Evolutionary conservation across 2,113 vertebrate genomes (phyloP), one percentile per base, ranked within the genome.

Genomic region (Sus scrofa): DNA sequence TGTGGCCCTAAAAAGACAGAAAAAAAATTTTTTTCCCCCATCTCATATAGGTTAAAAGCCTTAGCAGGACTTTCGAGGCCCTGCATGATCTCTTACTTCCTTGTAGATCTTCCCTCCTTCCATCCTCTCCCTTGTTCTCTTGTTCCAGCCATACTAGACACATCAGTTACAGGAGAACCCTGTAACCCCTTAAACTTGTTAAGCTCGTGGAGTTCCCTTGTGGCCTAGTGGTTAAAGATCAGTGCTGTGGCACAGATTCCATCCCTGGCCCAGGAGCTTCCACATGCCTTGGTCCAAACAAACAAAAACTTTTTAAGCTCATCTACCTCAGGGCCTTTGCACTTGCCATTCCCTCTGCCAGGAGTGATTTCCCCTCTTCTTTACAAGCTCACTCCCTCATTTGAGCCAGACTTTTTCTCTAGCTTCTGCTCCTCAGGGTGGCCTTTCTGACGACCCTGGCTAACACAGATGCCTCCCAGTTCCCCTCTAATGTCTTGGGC

Each of bases 311-410:
- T 39, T 16, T 68, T 75, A 22, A 52, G 44, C 32, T 93, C 75
- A 13, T 82, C 56, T n/a, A 56, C 50, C 83, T 24, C 91, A 82
- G 90, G 67, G 56, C 83, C 78, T 97, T 94, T 91, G 86, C 67
- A 74, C 84, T 44, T 63, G 73, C 52, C 24, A 52, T 39, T 58
- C 6, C 22, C 1, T 60, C 34, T 84, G 27, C 74, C 13, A 50
- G 30, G 39, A 75, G 37, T 67, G 73, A 70, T 68, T n/a, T 83
- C 52, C 14, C 58, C 54, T 34, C 12, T 27, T 91, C 44, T 88
- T 93, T 44, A 14, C 34, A 1, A 50, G 30, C 1, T 75, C 56
- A 58, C 63, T 81, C 5, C n/a, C 15, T 78, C 60, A 12, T 75
- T 70, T 19, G 24, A 74, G 20, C 89, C 84, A 50, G 56, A 56